Evolutionary conservation across 2,113 vertebrate species (phyloP).

Genomic region (Melanerpes aurifrons): DNA sequence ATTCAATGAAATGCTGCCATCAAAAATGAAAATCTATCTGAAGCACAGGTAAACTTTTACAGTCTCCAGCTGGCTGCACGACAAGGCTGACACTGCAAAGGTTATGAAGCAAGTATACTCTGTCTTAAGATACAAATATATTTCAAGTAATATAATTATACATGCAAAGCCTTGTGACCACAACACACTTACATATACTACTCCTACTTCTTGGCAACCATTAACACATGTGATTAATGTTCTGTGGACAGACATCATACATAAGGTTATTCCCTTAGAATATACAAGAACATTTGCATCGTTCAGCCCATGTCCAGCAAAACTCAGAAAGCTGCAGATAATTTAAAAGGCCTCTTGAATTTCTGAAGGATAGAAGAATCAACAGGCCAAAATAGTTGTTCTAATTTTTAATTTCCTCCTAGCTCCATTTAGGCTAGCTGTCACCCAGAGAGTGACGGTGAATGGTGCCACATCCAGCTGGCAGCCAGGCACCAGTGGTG

Average conservation of each 20-base stretch:
- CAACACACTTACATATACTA: background rate
- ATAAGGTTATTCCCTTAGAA: background rate
- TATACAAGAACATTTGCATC: background rate
- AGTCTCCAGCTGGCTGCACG: background rate
- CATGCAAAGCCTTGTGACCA: background rate
- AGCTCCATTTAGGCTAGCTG: background rate
- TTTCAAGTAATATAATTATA: background rate
- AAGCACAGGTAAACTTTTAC: background rate
- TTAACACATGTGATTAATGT: background rate
- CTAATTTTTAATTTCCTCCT: background rate
- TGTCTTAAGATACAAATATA: no score
- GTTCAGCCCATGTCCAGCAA: background rate
- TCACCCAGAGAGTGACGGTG: no score
- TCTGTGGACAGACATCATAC: background rate
- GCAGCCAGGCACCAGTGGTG: no score
- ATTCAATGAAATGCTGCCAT: background rate
- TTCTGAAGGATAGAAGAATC: background rate
- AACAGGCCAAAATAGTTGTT: background rate
- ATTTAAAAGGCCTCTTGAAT: background rate
- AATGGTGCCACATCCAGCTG: no score
- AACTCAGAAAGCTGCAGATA: background rate
- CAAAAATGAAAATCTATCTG: background rate
- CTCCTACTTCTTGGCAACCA: background rate
- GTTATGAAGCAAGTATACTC: background rate
- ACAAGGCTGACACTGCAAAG: background rate